Evolutionary conservation across 2,113 vertebrate species (phyloP).

Genomic region (Lasiurus borealis): DNA sequence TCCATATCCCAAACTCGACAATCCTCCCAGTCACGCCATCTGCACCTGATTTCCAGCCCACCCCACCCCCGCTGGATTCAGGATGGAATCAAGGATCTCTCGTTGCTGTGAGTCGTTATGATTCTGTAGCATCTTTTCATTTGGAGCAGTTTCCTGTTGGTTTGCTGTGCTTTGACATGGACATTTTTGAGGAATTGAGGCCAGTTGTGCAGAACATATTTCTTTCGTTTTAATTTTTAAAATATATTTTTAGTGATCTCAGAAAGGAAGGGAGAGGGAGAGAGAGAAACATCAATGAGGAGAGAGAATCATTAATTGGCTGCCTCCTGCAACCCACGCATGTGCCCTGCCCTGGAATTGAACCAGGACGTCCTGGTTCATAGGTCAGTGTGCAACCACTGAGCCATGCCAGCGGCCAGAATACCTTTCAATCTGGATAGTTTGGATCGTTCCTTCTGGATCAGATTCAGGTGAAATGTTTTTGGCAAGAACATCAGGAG

Average conservation of each 20-base stretch:
- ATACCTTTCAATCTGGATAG: neutral
- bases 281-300: no score
- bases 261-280: no score
- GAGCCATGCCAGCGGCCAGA: neutral
- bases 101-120: constrained; percentile 25
- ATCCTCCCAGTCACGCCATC: neutral
- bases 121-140: constrained; percentile 39
- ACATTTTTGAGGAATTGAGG: neutral
- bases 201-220: constrained; percentile 34
- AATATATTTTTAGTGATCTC: no score
- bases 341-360: no score
- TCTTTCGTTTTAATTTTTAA: neutral
- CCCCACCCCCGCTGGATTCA: neutral
- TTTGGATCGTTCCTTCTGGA: neutral
- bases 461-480: constrained; percentile 51
- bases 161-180: constrained; percentile 18
- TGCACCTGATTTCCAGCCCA: neutral
- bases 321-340: no score
- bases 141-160: constrained; percentile 34
- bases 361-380: no score
- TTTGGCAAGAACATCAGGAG: constrained; percentile 31
- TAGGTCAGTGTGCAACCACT: no score
- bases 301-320: no score
- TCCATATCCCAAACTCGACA: neutral
- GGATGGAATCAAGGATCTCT: constrained; percentile 34